phyloP scores from a whole-genome alignment of 2,797 vertebrate genomes.

The Nasua narica region DNA sequence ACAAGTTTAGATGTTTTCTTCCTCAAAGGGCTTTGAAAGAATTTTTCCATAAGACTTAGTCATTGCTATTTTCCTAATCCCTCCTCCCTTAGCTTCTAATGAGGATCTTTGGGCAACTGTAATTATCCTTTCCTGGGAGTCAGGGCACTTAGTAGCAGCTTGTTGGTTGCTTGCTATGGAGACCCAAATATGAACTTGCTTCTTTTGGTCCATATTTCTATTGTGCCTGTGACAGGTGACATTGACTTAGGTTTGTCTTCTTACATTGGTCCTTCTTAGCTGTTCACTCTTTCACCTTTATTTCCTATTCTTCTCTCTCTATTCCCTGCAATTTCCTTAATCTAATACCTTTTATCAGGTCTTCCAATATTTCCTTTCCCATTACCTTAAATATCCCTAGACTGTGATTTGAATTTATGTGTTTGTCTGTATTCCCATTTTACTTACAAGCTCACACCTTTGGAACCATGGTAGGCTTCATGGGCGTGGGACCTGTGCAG shows the following conservation, averaged over 20 bases:
- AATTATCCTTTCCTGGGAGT: not conserved
- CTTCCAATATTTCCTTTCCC: not conserved
- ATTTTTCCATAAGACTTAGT: not conserved
- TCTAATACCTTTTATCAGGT: not conserved
- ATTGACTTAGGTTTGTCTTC: not conserved
- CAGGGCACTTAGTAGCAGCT: not conserved
- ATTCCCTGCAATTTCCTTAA: not conserved
- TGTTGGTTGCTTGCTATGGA: not conserved
- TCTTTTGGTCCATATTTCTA: not conserved
- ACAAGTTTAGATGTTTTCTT: conserved; percentile 33
- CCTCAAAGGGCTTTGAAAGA: conserved; percentile 30
- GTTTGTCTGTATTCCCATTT: not conserved
- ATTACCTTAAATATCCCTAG: not conserved
- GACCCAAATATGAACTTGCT: not conserved
- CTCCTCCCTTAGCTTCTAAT: not conserved
- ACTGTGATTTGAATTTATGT: not conserved
- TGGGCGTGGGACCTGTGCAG: rapidly evolving
- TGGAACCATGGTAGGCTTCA: not conserved
- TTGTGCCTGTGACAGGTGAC: not conserved
- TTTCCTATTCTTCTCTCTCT: not conserved
- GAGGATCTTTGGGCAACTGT: not conserved
- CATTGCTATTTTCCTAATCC: not conserved
- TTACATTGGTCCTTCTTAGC: not conserved
- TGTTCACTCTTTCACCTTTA: not conserved
- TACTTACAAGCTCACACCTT: not conserved